Evolutionary conservation across 2,113 vertebrate genomes (phyloP).

Genomic region (Eolophus roseicapilla): DNA sequence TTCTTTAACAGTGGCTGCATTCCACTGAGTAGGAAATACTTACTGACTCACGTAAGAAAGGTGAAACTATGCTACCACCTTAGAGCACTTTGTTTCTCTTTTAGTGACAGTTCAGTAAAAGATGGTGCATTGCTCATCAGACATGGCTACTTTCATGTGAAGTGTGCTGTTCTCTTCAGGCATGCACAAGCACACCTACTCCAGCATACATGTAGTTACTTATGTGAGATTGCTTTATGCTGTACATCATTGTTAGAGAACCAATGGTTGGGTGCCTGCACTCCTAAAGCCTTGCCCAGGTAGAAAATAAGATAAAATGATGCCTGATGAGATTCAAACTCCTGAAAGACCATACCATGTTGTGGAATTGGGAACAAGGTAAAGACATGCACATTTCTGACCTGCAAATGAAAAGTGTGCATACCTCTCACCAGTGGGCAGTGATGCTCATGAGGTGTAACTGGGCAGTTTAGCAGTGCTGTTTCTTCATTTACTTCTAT

Average conservation of each 20-base stretch:
- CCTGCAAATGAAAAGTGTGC: neutral
- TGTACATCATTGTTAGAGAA: neutral
- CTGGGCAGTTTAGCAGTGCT: neutral
- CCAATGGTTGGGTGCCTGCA: neutral
- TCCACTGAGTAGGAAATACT: neutral
- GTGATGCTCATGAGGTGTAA: accelerated
- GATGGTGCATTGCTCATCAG: neutral
- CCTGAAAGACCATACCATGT: neutral
- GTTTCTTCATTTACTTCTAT: neutral
- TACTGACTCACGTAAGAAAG: neutral
- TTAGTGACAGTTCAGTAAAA: neutral
- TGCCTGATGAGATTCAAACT: neutral
- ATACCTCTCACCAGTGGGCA: neutral
- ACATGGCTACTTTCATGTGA: neutral
- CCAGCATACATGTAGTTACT: neutral
- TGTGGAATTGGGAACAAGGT: neutral
- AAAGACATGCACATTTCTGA: accelerated
- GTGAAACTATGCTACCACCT: neutral
- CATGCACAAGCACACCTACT: neutral
- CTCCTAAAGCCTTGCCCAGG: neutral
- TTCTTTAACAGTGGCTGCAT: neutral
- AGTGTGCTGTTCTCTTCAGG: neutral
- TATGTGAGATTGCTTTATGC: neutral
- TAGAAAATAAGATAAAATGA: neutral
- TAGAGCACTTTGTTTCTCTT: neutral